Conservation (phyloP, 1,140 invertebrate species). For the Zaprionus camerounensis region DNA sequence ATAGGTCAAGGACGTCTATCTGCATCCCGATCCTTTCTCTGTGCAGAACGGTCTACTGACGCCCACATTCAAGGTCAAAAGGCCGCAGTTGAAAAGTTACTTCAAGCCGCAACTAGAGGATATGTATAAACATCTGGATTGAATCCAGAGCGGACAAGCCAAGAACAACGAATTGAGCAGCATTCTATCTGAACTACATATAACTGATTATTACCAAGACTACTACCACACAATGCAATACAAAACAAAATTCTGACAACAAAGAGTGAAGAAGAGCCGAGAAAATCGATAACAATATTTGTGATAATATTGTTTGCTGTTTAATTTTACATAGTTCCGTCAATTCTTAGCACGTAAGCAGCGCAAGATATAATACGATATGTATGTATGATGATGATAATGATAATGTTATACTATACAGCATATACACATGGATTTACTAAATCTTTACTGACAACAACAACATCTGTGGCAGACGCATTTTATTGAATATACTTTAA, state of each 20-base stretch:
- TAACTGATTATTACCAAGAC: constrained; percentile 68
- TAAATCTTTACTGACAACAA: constrained; percentile 38
- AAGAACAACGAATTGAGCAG: constrained; percentile 63
- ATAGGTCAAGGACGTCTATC: constrained; percentile 97
- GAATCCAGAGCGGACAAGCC: constrained; percentile 35
- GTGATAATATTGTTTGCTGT: constrained; percentile 54
- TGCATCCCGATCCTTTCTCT: constrained; percentile 97
- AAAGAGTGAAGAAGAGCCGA: constrained; percentile 9
- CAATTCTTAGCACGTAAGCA: constrained; percentile 77
- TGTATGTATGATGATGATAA: neutral
- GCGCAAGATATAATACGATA: constrained; percentile 48
- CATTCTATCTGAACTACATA: constrained; percentile 60
- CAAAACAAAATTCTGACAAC: constrained; percentile 56
- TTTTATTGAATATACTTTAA: constrained; percentile 64
- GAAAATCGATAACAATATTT: constrained; percentile 47
- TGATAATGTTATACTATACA: constrained; percentile 3
- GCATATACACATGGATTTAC: constrained; percentile 28
- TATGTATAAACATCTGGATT: constrained; percentile 90
- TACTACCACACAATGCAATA: constrained; percentile 59
- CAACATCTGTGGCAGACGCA: constrained; percentile 61
- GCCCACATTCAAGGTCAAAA: constrained; percentile 97
- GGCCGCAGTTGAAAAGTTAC: constrained; percentile 94
- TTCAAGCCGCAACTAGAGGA: constrained; percentile 96
- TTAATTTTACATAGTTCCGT: constrained; percentile 69
- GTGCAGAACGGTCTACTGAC: constrained; percentile 98